Percentiles rank a stretch among this genome's conserved stretches.
Conservation (phyloP, 2,888 invertebrate genomes). For the Ceriagrion tenellum region DNA sequence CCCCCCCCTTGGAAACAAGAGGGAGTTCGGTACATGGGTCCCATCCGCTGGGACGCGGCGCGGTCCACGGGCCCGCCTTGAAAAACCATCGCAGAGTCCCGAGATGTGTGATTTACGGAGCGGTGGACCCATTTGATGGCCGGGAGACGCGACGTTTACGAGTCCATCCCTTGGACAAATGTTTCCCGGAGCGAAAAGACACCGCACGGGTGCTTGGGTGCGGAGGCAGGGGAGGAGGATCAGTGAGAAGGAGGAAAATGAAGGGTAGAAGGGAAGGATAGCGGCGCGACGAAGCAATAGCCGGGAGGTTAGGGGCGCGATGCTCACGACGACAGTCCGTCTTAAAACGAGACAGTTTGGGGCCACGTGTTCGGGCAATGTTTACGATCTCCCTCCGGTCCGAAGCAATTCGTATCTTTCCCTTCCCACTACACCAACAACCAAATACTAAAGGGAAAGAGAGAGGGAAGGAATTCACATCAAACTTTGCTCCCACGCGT, state of each 20-base stretch:
- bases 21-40: too few species aligned
- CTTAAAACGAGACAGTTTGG: background rate
- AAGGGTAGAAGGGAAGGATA: background rate
- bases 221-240: background rate
- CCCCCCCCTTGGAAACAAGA: too few species aligned
- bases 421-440: background rate
- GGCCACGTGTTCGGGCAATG: background rate
- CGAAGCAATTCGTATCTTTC: background rate
- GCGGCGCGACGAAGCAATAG: background rate
- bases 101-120: background rate
- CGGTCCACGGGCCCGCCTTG: background rate
- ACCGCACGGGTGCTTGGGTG: background rate
- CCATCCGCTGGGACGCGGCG: background rate
- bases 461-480: background rate
- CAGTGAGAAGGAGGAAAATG: background rate
- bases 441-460: background rate
- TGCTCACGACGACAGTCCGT: background rate
- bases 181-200: constrained; percentile 22
- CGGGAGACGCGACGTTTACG: constrained; percentile 15
- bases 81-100: background rate
- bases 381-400: constrained; percentile 7
- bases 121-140: background rate
- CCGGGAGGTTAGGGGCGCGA: background rate
- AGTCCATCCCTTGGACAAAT: background rate
- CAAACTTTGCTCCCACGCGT: background rate